These are phyloP conservation scores for Tenualosa thibaudeaui DNA, from an alignment of 2,797 vertebrate genomes.

Conservation along the genomic window DNA sequence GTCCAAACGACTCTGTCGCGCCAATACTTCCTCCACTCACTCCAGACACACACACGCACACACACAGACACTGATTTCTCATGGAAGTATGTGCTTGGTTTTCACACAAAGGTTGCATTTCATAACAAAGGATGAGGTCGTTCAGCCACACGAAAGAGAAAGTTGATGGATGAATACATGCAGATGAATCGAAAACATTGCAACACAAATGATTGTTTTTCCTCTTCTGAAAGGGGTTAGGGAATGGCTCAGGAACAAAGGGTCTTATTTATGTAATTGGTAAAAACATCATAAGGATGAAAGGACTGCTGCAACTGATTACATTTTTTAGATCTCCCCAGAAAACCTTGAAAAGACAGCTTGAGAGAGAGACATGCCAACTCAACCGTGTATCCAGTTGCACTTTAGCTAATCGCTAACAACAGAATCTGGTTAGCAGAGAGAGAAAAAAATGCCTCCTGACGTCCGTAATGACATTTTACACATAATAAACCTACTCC, in stretches of 20 bases:
- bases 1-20: not conserved
- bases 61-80: not conserved
- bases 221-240: not conserved
- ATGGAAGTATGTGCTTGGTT: not conserved
- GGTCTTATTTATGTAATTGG: not conserved
- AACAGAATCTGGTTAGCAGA: slow-evolving; percentile 56
- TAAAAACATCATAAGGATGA: not conserved
- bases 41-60: slow-evolving; percentile 10
- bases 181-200: slow-evolving; percentile 9
- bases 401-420: slow-evolving; percentile 59
- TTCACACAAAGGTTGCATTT: slow-evolving; percentile 19
- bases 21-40: not conserved
- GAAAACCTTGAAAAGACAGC: not conserved
- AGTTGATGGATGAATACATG: slow-evolving; percentile 12
- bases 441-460: slow-evolving; percentile 60
- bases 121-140: slow-evolving; percentile 19
- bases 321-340: not conserved
- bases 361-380: slow-evolving; percentile 52
- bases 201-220: slow-evolving; percentile 11
- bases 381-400: slow-evolving; percentile 52
- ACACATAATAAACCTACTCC: slow-evolving; percentile 69
- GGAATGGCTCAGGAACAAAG: not conserved
- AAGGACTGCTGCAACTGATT: slow-evolving; percentile 3
- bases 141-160: not conserved
- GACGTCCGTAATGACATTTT: slow-evolving; percentile 68